Evolutionary conservation across 1,140 invertebrate genomes (phyloP).

Genomic region (Eriocheir sinensis): DNA sequence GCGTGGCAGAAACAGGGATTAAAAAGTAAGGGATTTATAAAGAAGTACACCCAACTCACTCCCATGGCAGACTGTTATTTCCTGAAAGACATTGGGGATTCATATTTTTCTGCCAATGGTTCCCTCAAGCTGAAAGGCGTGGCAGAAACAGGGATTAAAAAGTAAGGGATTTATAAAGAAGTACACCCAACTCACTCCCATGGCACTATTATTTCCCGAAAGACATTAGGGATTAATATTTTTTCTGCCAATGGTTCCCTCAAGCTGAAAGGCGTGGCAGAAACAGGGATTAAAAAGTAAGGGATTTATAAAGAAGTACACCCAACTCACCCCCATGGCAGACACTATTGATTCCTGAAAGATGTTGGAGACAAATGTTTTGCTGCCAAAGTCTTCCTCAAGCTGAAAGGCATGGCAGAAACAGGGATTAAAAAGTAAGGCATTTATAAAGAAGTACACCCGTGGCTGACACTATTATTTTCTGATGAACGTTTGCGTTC

Average conservation of each 20-base stretch:
- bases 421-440: conserved; percentile 85
- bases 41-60: background rate
- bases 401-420: conserved; percentile 87
- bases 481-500: background rate
- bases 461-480: background rate
- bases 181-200: background rate
- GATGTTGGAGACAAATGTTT: background rate
- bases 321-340: background rate
- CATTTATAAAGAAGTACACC: background rate
- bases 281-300: conserved; percentile 85
- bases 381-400: conserved; percentile 79
- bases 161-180: conserved; percentile 82
- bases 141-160: conserved; percentile 84
- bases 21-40: conserved; percentile 84
- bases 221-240: background rate
- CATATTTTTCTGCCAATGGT: background rate
- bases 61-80: background rate
- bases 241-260: background rate
- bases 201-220: background rate
- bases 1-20: conserved; percentile 83
- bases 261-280: conserved; percentile 87
- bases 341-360: background rate
- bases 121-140: conserved; percentile 86
- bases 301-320: conserved; percentile 61
- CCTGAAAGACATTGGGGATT: background rate